Evolutionary conservation across 37 sponge, comb jelly and placozoan species (phyloP).

Genomic region (Cliona cf. orientalis): DNA sequence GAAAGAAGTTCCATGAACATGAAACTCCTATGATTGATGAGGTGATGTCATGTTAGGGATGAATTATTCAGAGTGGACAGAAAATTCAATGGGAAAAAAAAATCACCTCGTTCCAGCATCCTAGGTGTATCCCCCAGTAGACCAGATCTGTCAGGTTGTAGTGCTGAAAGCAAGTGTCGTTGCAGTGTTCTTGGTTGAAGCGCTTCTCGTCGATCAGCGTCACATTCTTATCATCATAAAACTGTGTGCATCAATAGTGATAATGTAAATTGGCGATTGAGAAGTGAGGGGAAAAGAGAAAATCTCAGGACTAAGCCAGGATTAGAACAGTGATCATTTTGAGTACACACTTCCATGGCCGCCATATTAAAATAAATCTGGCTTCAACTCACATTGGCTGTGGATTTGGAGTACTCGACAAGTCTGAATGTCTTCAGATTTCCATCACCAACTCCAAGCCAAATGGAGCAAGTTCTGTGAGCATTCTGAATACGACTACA

Average conservation of each 20-base stretch:
- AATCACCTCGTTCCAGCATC: conserved; percentile 77
- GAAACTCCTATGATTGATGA: too few species aligned
- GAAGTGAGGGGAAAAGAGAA: neutral
- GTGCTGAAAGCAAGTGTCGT: conserved; percentile 41
- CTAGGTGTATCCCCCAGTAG: conserved; percentile 76
- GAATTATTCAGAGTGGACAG: too few species aligned
- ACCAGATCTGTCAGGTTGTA: conserved; percentile 60
- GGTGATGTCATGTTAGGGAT: too few species aligned
- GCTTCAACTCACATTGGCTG: conserved; percentile 39
- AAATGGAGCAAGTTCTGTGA: conserved; percentile 76
- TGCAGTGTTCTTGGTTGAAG: conserved; percentile 48
- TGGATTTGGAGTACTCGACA: conserved; percentile 66
- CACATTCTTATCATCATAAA: conserved; percentile 61
- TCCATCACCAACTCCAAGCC: conserved; percentile 75
- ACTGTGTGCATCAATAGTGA: conserved; percentile 12
- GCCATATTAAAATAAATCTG: neutral
- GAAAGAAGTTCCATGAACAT: too few species aligned
- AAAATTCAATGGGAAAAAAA: too few species aligned
- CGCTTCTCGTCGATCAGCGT: conserved; percentile 42
- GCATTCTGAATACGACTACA: conserved; percentile 55
- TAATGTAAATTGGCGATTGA: too few species aligned
- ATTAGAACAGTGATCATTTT: neutral
- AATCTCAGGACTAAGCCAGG: too few species aligned
- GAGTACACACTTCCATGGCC: neutral
- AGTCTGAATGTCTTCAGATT: conserved; percentile 47